Base-by-base conservation (phyloP, 1,140 invertebrate genomes). In the Rhizoglyphus robini region DNA sequence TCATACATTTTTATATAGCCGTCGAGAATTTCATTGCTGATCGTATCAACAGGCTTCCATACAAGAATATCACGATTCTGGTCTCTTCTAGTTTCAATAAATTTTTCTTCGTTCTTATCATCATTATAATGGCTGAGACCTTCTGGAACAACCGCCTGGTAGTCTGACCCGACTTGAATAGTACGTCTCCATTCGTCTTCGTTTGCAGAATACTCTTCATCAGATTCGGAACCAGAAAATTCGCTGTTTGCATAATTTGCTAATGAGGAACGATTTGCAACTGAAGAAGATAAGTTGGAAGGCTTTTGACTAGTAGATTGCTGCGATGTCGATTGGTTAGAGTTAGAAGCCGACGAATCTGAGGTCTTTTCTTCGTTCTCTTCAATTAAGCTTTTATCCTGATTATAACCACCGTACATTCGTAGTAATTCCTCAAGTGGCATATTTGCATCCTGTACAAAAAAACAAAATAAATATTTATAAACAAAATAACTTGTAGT, bases 21-120 rank as follows among this genome's bases (percentile, higher is more conserved):
- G 27, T 60, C 66, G 1, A 70, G 85, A 66, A 85, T 81, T 58
- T 82, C 79, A 72, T 88, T 84, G 27, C 81, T 80, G 51, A 93
- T 78, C 68, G 82, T 81, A 70, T n/a, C n/a, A n/a, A 79, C 81
- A 1, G 92, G 92, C 76, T 92, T 87, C 93, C 93, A 97, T 1
- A 96, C 76, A 64, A 96, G 79, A 76, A 92, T 89, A 74, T 96
- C 93, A 76, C 95, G 90, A 79, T 96, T 96, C 78, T 96, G 91
- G 77, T 96, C 96, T 0, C 91, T 90, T 71, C 76, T 79, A 3
- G 87, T 87, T 79, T 94, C 90, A 25, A 47, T 59, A 58, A 8
- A 73, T 90, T 41, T 41, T 18, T 41, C 36, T 8, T 41, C 8
- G 18, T 41, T 41, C 36, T 18, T 4, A 27, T 4, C 2, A 46